Evolutionary conservation across 2,888 invertebrate species (phyloP).

Genomic region (Erannis defoliaria): DNA sequence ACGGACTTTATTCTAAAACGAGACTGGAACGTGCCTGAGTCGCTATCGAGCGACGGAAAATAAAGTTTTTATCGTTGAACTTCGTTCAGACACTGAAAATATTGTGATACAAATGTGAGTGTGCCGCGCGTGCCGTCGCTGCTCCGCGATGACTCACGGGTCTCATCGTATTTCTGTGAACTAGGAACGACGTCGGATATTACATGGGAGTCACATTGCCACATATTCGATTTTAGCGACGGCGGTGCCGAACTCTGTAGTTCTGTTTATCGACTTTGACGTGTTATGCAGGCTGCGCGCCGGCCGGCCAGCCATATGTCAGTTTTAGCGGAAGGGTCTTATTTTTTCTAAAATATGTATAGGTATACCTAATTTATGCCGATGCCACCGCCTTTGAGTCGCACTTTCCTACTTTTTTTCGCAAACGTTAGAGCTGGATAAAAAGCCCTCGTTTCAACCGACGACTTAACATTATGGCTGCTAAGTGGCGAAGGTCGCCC

Average conservation of each 20-base stretch:
- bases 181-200: slow-evolving; percentile 47
- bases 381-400: slow-evolving; percentile 5
- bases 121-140: slow-evolving; percentile 55
- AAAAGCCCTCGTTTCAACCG: slow-evolving; percentile 24
- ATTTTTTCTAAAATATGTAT: slow-evolving; percentile 33
- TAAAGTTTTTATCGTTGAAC: slow-evolving; percentile 47
- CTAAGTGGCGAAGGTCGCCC: slow-evolving; percentile 59
- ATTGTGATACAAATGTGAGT: slow-evolving; percentile 59
- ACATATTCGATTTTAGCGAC: slow-evolving; percentile 41
- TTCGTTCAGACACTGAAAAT: slow-evolving; percentile 49
- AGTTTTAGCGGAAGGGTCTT: slow-evolving; percentile 34
- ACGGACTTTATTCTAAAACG: slow-evolving; percentile 54
- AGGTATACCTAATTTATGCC: too few species aligned
- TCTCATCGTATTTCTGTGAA: slow-evolving; percentile 57
- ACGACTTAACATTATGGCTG: slow-evolving; percentile 45
- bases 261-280: slow-evolving; percentile 50
- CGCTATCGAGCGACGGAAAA: slow-evolving; percentile 46
- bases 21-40: slow-evolving; percentile 58
- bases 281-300: slow-evolving; percentile 35
- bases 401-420: slow-evolving; percentile 3
- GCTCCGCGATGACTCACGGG: slow-evolving; percentile 59
- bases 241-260: slow-evolving; percentile 53
- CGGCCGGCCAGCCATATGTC: slow-evolving; percentile 51
- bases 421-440: slow-evolving; percentile 5
- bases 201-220: slow-evolving; percentile 47